Base-by-base conservation (phyloP, 2,113 vertebrate genomes). In the Onychostruthus taczanowskii region DNA sequence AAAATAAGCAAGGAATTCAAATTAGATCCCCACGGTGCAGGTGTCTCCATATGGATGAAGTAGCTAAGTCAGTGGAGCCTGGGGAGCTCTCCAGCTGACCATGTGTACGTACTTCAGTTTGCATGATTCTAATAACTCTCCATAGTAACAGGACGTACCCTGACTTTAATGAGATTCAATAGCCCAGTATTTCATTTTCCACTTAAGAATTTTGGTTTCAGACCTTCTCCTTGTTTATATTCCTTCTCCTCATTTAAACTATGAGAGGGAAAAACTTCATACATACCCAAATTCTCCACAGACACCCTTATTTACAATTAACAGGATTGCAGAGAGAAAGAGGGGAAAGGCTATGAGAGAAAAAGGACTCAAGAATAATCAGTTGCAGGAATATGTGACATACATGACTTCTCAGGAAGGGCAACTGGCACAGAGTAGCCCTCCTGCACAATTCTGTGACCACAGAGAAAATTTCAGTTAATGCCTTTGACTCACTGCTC, bases 21-120 rank as follows among this genome's bases (percentile, higher is more conserved):
- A 9, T 52, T 55, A 63, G 17, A 11, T 43, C 22, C 55, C 52
- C 28, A 6, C 18, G 12, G 26, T 35, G 59, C 11, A 66, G 28
- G 5, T 66, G 21, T 66, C 15, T 86, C 55, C 58, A 41, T 41
- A 18, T 39, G 21, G 27, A 24, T 70, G n/a, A 89, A 22, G 23
- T 2, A 19, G 12, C 8, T 67, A 24, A 47, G 16, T 44, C 35
- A 26, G 3, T 13, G 49, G 35, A 81, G 26, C 11, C 23, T 30
- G 22, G 12, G 28, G 49, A 73, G 10, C 15, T 62, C 41, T 66
- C 41, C n/a, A 83, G n/a, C 13, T 86, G 46, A 76, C 23, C 19
- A 8, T 0, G 0, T 7, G 13, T 28, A 56, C 0, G 0, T 28
- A 50, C 6, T 11, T 10, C 0, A 4, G 7, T 73, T 61, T 82